Conservation (phyloP, 2,113 vertebrate genomes). For the Bubalus kerabau region DNA sequence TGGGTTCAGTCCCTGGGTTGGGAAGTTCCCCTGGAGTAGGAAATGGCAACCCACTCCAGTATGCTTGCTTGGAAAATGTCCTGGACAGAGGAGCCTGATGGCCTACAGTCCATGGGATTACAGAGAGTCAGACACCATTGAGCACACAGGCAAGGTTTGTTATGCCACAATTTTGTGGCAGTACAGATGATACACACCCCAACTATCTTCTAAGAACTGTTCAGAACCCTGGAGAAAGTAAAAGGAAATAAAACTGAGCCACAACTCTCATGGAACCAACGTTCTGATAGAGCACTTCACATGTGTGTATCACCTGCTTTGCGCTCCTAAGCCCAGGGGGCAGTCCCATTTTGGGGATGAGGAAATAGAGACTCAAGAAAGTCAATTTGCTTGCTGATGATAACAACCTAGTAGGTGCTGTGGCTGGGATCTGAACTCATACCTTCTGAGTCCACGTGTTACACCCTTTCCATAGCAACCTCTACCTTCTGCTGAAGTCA, state of each 20-base stretch:
- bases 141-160: not conserved
- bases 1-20: not conserved
- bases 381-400: not conserved
- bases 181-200: not conserved
- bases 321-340: not conserved
- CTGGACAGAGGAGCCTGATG: not conserved
- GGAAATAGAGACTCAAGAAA: not conserved
- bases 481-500: not conserved
- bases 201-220: not conserved
- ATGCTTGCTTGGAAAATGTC: not conserved
- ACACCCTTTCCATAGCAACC: not conserved
- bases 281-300: not conserved
- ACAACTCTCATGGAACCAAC: not conserved
- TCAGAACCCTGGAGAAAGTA: not conserved
- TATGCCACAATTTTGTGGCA: not conserved
- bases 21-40: not conserved
- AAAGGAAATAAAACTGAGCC: not conserved
- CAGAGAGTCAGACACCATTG: not conserved
- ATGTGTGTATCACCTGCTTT: accelerated
- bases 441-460: not conserved
- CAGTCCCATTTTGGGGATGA: not conserved
- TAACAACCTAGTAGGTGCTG: not conserved
- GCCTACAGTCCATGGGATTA: not conserved
- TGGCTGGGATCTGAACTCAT: not conserved
- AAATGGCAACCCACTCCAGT: not conserved